Evolutionary conservation across 1,140 invertebrate species (phyloP).

Genomic region (Tetramorium simillimum): DNA sequence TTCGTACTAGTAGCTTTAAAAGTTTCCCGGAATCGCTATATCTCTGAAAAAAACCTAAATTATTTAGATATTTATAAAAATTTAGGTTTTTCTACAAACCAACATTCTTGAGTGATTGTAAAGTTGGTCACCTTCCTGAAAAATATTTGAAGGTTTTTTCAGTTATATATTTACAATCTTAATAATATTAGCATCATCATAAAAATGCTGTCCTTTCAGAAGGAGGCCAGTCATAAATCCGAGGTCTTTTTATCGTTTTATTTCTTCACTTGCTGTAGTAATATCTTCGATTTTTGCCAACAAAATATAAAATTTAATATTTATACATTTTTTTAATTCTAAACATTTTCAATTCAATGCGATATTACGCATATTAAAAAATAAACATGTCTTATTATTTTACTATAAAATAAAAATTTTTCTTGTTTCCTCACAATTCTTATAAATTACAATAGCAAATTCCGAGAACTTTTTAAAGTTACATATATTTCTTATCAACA

Average conservation of each 20-base stretch:
- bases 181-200: neutral
- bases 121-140: neutral
- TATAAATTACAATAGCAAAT: neutral
- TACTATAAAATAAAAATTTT: neutral
- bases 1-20: neutral
- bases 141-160: neutral
- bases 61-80: too few species aligned
- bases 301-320: conserved; percentile 1
- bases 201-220: neutral
- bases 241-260: neutral
- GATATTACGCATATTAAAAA: neutral
- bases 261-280: neutral
- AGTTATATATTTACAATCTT: neutral
- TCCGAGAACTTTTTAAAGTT: conserved; percentile 17
- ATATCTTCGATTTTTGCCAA: neutral
- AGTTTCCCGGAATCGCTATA: neutral
- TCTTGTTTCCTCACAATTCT: neutral
- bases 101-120: neutral
- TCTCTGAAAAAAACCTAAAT: conserved; percentile 3
- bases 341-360: neutral
- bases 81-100: neutral
- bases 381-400: neutral
- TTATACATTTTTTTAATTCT: neutral
- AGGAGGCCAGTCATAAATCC: neutral
- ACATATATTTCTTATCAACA: neutral